Evolutionary conservation across 2,888 invertebrate species (phyloP), one percentile per base, ranked within the genome.

Genomic region (Tricholauxania praeusta): DNA sequence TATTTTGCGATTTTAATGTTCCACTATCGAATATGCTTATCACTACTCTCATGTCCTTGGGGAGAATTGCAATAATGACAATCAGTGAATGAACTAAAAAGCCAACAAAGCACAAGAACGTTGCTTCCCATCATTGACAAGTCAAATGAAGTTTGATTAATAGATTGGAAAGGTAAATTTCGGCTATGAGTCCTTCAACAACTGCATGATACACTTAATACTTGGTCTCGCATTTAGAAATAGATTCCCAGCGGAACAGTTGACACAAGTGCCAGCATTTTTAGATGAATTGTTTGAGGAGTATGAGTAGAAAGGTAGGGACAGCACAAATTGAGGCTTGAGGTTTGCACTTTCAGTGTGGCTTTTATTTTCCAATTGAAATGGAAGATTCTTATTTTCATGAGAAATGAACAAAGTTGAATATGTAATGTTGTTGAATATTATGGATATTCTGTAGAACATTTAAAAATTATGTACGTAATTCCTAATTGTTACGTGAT

Each of bases 51-150:
- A 65, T 28, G 12, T 73, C 69, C 69, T 64, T 64, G 48, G 73
- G 73, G 73, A 73, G 14, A 62, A 55, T 19, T 73, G 73, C 69
- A 73, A 69, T 71, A 53, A 71, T 69, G 73, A 57, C 64, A 73
- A 73, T 68, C 68, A 68, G 32, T 47, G 68, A 53, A 52, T 22
- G n/a, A 8, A 28, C 32, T 22, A 17, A 14, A 10, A 15, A 22
- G 65, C 12, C n/a, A 28, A 12, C 19, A 5, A 52, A 10, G 39
- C 3, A 19, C 14, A 68, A 48, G 39, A 15, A 63, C 17, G 39
- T 3, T 12, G 8, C 17, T 28, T 8, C 15, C 47, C 64, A 15
- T 19, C 51, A 28, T 51, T 39, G 51, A 15, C 17, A 49, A 64
- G 49, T 49, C 64, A 64, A 51, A 49, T 51, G 64, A 22, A 62